phyloP scores from a whole-genome alignment of 2,888 invertebrate species.

The Drosophila tanythrix region DNA sequence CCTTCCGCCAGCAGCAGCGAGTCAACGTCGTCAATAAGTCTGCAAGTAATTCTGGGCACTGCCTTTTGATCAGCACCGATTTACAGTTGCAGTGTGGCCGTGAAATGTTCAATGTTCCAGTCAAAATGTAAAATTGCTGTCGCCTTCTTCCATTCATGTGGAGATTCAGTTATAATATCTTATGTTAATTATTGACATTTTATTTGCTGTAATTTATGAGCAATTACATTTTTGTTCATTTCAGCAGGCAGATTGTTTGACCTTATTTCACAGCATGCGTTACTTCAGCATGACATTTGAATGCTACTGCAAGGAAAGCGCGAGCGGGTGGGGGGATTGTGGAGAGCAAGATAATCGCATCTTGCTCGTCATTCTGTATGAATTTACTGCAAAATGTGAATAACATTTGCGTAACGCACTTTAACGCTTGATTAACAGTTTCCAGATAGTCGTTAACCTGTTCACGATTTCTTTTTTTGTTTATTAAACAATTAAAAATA shows the following conservation, averaged over 20 bases:
- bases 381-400: background rate
- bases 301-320: background rate
- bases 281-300: constrained; percentile 32
- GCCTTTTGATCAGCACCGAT: constrained; percentile 4
- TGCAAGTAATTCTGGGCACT: constrained; percentile 15
- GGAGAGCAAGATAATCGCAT: constrained; percentile 27
- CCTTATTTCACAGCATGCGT: constrained; percentile 46
- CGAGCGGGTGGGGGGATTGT: background rate
- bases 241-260: constrained; percentile 49
- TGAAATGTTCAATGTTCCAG: constrained; percentile 40
- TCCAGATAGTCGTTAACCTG: background rate
- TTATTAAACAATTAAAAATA: background rate
- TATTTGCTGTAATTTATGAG: constrained; percentile 51
- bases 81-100: constrained; percentile 7
- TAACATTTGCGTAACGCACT: background rate
- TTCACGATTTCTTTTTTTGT: background rate
- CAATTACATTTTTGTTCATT: constrained; percentile 47
- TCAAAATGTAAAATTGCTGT: background rate
- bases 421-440: background rate
- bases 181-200: constrained; percentile 49
- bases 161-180: constrained; percentile 7
- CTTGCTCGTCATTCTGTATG: constrained; percentile 37
- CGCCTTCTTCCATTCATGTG: background rate
- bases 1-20: constrained; percentile 61
- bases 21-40: constrained; percentile 45